phyloP scores from a whole-genome alignment of 2,888 invertebrate species.

The Netelia virgata region DNA sequence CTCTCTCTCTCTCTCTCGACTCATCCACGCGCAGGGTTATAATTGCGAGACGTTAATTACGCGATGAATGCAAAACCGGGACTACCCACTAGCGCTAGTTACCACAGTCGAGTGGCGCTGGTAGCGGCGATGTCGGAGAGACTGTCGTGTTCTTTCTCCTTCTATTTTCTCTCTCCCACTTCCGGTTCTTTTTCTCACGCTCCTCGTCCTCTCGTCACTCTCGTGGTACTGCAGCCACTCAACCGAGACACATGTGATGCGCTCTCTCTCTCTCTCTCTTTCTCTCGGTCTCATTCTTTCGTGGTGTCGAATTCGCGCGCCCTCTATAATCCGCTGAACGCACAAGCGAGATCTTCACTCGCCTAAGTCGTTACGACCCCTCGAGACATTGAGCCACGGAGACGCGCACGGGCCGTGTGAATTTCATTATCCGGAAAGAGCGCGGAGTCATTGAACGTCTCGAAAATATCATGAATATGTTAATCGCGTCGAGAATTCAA shows the following conservation, averaged over 20 bases:
- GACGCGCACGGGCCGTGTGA: conserved; percentile 13
- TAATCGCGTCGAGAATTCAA: conserved; percentile 18
- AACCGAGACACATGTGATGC: conserved; percentile 58
- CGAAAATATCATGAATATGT: conserved; percentile 35
- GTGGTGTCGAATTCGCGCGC: conserved; percentile 72
- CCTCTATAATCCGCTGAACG: conserved; percentile 27
- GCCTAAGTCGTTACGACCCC: conserved; percentile 24
- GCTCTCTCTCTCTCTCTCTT: neutral
- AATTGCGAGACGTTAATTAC: conserved; percentile 82
- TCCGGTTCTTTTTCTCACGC: conserved; percentile 22
- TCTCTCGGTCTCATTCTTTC: neutral
- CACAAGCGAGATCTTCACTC: conserved; percentile 23
- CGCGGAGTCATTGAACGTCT: conserved; percentile 16
- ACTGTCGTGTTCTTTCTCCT: neutral
- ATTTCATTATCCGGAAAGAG: conserved; percentile 46
- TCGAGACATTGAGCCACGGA: conserved; percentile 31
- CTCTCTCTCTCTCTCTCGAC: conserved; percentile 50
- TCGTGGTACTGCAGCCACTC: conserved; percentile 74
- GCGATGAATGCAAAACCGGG: conserved; percentile 74
- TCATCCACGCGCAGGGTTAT: conserved; percentile 73
- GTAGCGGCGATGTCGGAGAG: conserved; percentile 22
- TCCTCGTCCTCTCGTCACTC: conserved; percentile 50
- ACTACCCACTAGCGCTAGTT: conserved; percentile 63
- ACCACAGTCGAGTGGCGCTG: conserved; percentile 60
- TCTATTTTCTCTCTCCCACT: conserved; percentile 17